Percentiles rank a stretch among this genome's conserved stretches.
Evolutionary conservation across 92 coral and sea anemone genomes (phyloP).

Genomic region (Paragorgia papillata): DNA sequence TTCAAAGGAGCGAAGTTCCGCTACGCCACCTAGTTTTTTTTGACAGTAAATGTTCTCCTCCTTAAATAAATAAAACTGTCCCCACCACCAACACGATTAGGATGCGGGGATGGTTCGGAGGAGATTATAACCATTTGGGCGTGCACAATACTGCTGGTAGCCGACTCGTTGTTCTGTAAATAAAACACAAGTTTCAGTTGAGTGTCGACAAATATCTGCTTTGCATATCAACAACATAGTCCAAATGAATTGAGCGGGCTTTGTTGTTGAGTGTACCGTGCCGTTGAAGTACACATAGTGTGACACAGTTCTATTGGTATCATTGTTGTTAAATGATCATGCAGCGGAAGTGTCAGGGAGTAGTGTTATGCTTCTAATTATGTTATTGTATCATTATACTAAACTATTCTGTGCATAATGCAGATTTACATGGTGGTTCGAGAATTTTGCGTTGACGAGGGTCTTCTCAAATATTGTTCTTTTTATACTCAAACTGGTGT

Average conservation of each 20-base stretch:
- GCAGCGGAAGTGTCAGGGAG: too few relatives aligned
- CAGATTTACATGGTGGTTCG: too few relatives aligned
- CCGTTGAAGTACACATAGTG: slow-evolving; percentile 46
- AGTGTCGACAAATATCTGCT: slow-evolving; percentile 60
- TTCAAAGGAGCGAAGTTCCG: slow-evolving; percentile 59
- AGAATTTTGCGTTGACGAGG: too few relatives aligned
- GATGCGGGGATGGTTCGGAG: slow-evolving; percentile 58
- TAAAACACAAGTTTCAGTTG: slow-evolving; percentile 61
- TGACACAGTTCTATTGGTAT: background rate
- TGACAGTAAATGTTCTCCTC: slow-evolving; percentile 53
- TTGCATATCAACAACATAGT: slow-evolving; percentile 48
- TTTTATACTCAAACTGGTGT: too few relatives aligned
- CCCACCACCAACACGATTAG: slow-evolving; percentile 61
- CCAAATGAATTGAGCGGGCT: slow-evolving; percentile 53
- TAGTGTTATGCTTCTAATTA: too few relatives aligned
- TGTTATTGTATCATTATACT: too few relatives aligned
- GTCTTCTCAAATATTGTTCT: too few relatives aligned
- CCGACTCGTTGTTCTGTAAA: slow-evolving; percentile 57
- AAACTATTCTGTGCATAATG: too few relatives aligned
- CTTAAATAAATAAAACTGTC: slow-evolving; percentile 64
- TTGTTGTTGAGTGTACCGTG: slow-evolving; percentile 58
- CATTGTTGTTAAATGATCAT: too few relatives aligned
- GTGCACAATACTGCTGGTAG: slow-evolving; percentile 53
- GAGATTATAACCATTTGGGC: slow-evolving; percentile 65
- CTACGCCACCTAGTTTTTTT: slow-evolving; percentile 37